Evolutionary conservation across 2,797 vertebrate genomes (phyloP), one percentile per base, ranked within the genome.

Genomic region (Tenualosa thibaudeaui): DNA sequence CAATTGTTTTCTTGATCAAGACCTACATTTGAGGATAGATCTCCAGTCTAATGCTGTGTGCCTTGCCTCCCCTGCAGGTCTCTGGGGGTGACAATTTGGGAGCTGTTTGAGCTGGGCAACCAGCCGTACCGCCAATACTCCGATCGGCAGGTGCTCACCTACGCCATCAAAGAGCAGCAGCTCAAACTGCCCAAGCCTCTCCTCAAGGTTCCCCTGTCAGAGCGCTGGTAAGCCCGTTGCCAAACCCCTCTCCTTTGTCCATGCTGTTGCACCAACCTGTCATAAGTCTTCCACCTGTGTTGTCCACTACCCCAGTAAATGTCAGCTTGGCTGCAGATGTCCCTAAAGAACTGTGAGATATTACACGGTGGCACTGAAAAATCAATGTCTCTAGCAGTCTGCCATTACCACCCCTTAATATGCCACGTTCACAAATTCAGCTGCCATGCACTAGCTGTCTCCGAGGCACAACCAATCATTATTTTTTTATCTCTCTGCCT

Each of bases 111-210:
- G 93, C 90, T 99, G 93, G 98, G 98, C 17, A 94, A 92, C 60
- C 98, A 99, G 93, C 98, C 98, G 6, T 99, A 99, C 86, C 94
- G 95, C 82, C 97, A 96, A 83, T 98, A 98, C 91, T 97, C 97
- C 0, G 98, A 99, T 94, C 95, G 96, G 88, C 97, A 99, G 93
- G 98, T 99, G 92, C 95, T 99, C 84, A 97, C 96, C 60, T 98
- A 98, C 0, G 96, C 97, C 54, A 96, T 99, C 91, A 98, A 98
- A 90, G 98, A 99, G 86, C 97, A 99, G 94, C 98, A 99, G 92
- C 96, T 99, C 85, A 99, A 98, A 92, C 94, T 99, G 88, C 95
- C 97, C 62, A 98, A 97, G 91, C 97, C 97, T 0, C 96, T 96
- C 90, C 95, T 99, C 89, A 96, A 96, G 68, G 96, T 98, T 84